Evolutionary conservation across 2,888 invertebrate species (phyloP).

Genomic region (Halocaridina rubra): DNA sequence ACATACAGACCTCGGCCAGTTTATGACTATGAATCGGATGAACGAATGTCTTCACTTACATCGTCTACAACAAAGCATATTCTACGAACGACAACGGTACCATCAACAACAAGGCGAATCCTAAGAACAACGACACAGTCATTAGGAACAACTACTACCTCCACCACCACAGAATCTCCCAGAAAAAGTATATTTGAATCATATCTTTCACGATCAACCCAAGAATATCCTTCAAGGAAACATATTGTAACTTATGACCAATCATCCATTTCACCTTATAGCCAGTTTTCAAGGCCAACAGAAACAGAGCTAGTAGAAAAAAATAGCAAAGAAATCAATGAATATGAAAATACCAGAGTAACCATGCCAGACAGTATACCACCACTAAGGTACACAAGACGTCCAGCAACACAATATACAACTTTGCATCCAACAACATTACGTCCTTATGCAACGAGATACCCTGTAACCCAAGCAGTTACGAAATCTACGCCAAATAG

Average conservation of each 20-base stretch:
- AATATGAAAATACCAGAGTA: too few species aligned
- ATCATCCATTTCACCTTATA: background rate
- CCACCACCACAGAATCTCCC: background rate
- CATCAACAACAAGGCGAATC: background rate
- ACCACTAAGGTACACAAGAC: conserved; percentile 35
- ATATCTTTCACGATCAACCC: too few species aligned
- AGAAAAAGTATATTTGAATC: background rate
- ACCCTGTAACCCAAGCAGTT: background rate
- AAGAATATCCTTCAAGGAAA: too few species aligned
- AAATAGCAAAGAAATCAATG: too few species aligned
- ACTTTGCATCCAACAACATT: background rate
- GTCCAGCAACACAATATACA: conserved; percentile 8
- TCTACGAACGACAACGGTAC: background rate
- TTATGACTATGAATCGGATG: background rate
- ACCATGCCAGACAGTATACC: conserved; percentile 20
- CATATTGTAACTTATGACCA: too few species aligned
- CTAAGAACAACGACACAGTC: background rate
- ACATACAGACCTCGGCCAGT: background rate
- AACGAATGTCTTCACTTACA: background rate
- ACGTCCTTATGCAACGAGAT: background rate
- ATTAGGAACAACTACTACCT: background rate
- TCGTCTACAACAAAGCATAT: background rate
- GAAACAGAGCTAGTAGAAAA: too few species aligned
- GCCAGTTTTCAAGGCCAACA: background rate
- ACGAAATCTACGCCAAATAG: background rate